Conservation (phyloP, 2,113 vertebrate species). For the Accipiter cooperii region DNA sequence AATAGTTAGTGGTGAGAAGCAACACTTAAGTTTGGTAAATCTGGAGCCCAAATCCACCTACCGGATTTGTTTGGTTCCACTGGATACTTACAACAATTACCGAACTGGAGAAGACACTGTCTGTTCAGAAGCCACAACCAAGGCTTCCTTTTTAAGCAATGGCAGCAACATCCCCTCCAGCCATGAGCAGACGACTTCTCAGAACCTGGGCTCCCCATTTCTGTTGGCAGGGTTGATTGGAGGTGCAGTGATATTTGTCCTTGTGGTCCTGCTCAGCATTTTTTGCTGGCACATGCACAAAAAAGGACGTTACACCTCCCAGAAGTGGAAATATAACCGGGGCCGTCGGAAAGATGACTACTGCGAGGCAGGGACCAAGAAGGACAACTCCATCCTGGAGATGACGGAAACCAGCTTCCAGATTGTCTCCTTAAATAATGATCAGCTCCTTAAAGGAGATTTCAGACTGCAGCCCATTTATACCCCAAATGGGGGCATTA, state of each 20-base stretch:
- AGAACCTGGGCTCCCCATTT: conserved; percentile 87
- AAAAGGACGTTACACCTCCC: conserved; percentile 89
- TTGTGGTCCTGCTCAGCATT: conserved; percentile 87
- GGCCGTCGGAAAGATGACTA: conserved; percentile 99
- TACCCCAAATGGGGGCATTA: conserved; percentile 96
- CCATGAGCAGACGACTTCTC: conserved; percentile 85
- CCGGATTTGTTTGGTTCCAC: conserved; percentile 89
- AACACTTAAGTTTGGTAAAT: conserved; percentile 80
- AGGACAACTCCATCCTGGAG: conserved; percentile 99
- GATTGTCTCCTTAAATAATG: conserved; percentile 99
- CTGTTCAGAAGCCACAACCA: conserved; percentile 88
- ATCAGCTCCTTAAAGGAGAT: conserved; percentile 99
- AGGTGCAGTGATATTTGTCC: conserved; percentile 87
- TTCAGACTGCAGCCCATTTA: conserved; percentile 99
- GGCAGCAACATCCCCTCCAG: conserved; percentile 81
- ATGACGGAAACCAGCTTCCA: conserved; percentile 99
- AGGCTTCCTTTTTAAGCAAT: conserved; percentile 72
- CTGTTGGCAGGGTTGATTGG: conserved; percentile 93
- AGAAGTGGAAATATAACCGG: conserved; percentile 98
- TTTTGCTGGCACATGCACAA: conserved; percentile 99
- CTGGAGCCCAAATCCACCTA: conserved; percentile 90
- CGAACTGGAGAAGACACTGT: conserved; percentile 87
- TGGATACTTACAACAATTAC: conserved; percentile 90
- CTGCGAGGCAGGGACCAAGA: conserved; percentile 97
- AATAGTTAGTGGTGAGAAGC: conserved; percentile 86